Conservation (phyloP, 1,140 invertebrate genomes). For the Hypothenemus hampei region DNA sequence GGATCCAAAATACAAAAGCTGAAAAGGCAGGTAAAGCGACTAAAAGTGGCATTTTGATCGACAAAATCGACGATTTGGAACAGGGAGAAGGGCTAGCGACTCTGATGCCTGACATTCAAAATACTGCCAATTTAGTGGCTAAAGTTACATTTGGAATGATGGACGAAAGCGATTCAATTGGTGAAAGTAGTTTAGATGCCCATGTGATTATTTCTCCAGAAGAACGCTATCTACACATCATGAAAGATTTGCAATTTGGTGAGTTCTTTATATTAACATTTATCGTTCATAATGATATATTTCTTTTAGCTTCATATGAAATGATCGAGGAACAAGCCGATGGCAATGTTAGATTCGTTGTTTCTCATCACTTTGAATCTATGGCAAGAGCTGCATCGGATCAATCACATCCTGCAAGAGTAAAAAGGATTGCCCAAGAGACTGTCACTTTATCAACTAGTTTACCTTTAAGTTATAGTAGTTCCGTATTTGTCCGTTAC, state of each 20-base stretch:
- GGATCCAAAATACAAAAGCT: slow-evolving; percentile 21
- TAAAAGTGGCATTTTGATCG: slow-evolving; percentile 44
- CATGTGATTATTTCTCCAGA: slow-evolving; percentile 54
- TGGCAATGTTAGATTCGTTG: slow-evolving; percentile 73
- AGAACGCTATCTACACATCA: slow-evolving; percentile 76
- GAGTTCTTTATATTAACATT: too few species aligned
- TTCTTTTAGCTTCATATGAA: slow-evolving; percentile 74
- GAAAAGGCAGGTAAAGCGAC: slow-evolving; percentile 21
- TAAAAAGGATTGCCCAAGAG: slow-evolving; percentile 92
- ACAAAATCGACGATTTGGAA: slow-evolving; percentile 63
- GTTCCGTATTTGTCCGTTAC: slow-evolving; percentile 92
- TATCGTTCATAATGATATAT: background rate
- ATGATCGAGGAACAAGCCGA: slow-evolving; percentile 77
- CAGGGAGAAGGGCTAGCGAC: slow-evolving; percentile 82
- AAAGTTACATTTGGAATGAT: slow-evolving; percentile 52
- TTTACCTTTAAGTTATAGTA: slow-evolving; percentile 88
- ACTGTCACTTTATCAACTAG: slow-evolving; percentile 92
- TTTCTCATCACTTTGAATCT: slow-evolving; percentile 89
- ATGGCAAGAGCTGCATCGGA: slow-evolving; percentile 83
- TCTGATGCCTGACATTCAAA: slow-evolving; percentile 84
- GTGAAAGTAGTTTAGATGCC: slow-evolving; percentile 46
- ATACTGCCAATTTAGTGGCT: slow-evolving; percentile 73
- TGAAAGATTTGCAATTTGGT: slow-evolving; percentile 88
- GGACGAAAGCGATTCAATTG: slow-evolving; percentile 37
- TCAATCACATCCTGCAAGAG: slow-evolving; percentile 75